Conservation (phyloP, 2,113 vertebrate species). For the Perca fluviatilis region DNA sequence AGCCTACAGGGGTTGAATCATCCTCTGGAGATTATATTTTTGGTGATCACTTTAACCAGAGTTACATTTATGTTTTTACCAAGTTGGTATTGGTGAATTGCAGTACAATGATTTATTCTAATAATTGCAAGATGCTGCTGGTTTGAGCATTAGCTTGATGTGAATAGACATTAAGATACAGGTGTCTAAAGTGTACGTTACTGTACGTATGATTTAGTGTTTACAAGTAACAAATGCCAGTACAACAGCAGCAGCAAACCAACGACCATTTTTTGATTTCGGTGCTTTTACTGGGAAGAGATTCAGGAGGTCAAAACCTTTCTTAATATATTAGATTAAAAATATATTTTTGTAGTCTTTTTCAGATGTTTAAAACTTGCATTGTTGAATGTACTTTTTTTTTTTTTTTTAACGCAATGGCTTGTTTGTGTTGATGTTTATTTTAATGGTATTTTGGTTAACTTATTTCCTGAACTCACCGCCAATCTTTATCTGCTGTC, state of each 20-base stretch:
- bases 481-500: constrained; percentile 26
- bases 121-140: not conserved
- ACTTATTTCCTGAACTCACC: constrained; percentile 26
- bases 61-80: not conserved
- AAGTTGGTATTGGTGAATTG: not conserved
- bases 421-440: constrained; percentile 25
- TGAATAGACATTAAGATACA: not conserved
- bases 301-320: constrained; percentile 33
- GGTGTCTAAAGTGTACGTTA: not conserved
- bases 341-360: constrained; percentile 41
- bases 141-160: constrained; percentile 7
- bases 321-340: constrained; percentile 15
- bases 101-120: not conserved
- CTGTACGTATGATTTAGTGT: not conserved
- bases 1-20: not conserved
- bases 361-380: not conserved
- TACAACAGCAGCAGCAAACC: not conserved
- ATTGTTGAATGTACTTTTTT: constrained; percentile 17
- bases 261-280: too few relatives aligned
- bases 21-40: not conserved
- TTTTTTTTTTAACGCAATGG: not conserved
- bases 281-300: constrained; percentile 3
- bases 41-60: not conserved
- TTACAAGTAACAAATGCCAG: not conserved
- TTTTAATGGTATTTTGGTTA: constrained; percentile 26